Percentiles rank a stretch among this genome's conserved stretches.
Evolutionary conservation across 2,113 vertebrate species (phyloP).

Genomic region (Equus przewalskii): DNA sequence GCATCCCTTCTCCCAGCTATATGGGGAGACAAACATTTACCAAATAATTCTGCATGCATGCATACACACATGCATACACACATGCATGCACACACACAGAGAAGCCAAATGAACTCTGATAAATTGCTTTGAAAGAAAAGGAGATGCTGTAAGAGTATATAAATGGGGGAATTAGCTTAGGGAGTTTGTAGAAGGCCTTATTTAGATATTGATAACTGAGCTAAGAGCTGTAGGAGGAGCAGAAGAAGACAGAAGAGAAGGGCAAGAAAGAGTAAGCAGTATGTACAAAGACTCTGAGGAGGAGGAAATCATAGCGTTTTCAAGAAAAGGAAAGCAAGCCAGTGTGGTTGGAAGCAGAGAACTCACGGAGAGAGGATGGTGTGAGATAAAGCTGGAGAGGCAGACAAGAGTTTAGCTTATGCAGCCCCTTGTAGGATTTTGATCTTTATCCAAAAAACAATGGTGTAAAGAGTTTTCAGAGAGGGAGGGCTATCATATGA

Average conservation of each 20-base stretch:
- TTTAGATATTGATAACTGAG: neutral
- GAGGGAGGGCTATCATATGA: fast-evolving
- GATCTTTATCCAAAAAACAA: neutral
- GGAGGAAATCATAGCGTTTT: neutral
- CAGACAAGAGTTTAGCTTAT: no score
- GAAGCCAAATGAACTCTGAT: neutral
- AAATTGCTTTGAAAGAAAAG: neutral
- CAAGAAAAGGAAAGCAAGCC: neutral
- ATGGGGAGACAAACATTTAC: neutral
- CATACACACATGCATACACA: neutral
- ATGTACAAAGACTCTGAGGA: neutral
- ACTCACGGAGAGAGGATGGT: neutral
- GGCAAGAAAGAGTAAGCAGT: neutral
- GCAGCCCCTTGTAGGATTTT: neutral
- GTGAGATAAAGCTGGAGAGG: neutral
- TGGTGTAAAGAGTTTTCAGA: neutral
- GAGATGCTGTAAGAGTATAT: neutral
- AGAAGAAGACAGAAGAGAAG: neutral
- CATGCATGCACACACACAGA: neutral
- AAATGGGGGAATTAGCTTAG: neutral
- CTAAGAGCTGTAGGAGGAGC: neutral
- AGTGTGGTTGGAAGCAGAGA: neutral
- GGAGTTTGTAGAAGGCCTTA: neutral
- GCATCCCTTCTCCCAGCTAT: neutral
- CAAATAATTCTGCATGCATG: neutral